Evolutionary conservation across 2,888 invertebrate genomes (phyloP).

Genomic region (Athrips mouffetella): DNA sequence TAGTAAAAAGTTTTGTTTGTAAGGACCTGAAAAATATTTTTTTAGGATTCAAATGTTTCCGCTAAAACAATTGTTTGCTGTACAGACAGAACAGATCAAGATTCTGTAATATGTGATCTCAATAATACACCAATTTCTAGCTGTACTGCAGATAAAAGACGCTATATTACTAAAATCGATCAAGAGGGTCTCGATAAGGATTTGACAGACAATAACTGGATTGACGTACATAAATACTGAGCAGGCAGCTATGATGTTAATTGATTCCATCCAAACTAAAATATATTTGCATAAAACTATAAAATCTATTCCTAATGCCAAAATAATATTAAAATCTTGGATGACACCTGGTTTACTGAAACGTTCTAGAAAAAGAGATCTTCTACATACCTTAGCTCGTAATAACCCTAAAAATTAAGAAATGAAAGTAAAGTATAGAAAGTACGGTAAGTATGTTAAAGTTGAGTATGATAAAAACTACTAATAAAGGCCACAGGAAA

Average conservation of each 20-base stretch:
- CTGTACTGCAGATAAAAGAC: not conserved
- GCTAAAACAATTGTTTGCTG: slow-evolving; percentile 1
- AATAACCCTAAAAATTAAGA: not conserved
- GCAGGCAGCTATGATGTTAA: not conserved
- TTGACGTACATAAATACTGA: not conserved
- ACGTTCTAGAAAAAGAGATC: not conserved
- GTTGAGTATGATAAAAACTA: not conserved
- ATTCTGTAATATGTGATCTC: not conserved
- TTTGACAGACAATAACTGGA: not conserved
- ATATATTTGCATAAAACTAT: not conserved
- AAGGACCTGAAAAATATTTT: no score
- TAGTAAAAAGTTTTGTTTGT: no score
- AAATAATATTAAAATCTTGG: not conserved
- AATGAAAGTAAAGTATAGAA: not conserved
- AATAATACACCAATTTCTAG: not conserved
- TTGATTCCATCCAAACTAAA: not conserved
- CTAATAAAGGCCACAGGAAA: not conserved
- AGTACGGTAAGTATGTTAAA: not conserved
- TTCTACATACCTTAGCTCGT: not conserved
- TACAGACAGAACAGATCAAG: not conserved
- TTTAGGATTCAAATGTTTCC: not conserved
- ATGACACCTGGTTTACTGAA: not conserved
- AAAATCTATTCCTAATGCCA: not conserved
- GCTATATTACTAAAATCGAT: not conserved
- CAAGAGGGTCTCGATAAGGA: not conserved